phyloP scores from a whole-genome alignment of 1,140 invertebrate genomes.

The Tigriopus japonicus region DNA sequence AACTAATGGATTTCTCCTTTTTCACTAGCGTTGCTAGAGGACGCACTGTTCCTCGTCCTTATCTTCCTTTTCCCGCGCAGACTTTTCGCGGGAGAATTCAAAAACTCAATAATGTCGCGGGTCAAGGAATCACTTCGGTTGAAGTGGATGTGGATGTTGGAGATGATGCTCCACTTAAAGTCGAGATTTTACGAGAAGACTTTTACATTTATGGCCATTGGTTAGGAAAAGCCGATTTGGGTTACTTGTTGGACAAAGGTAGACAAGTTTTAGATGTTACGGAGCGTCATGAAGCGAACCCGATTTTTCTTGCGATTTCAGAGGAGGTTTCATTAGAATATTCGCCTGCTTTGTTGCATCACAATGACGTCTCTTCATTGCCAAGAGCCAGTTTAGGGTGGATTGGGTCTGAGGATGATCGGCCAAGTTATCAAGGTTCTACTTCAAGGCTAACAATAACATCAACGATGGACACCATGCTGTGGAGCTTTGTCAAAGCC shows the following conservation, averaged over 20 bases:
- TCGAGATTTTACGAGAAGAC: background rate
- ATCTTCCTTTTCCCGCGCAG: too few species aligned
- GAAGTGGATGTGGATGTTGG: too few species aligned
- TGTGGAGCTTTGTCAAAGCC: background rate
- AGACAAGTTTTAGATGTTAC: too few species aligned
- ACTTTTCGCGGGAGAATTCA: too few species aligned
- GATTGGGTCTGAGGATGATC: background rate
- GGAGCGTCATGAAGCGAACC: too few species aligned
- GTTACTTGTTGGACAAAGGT: background rate
- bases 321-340: background rate
- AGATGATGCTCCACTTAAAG: too few species aligned
- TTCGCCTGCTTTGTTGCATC: background rate
- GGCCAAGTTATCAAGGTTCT: background rate
- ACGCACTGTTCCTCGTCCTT: too few species aligned
- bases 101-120: too few species aligned
- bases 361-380: background rate
- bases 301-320: background rate
- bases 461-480: background rate
- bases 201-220: background rate
- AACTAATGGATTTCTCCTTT: too few species aligned
- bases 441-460: background rate
- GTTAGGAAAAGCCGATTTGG: background rate
- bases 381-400: background rate
- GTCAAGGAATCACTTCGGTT: too few species aligned
- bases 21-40: too few species aligned